phyloP scores from a whole-genome alignment of 2,797 vertebrate species.

The Acanthiza pusilla region DNA sequence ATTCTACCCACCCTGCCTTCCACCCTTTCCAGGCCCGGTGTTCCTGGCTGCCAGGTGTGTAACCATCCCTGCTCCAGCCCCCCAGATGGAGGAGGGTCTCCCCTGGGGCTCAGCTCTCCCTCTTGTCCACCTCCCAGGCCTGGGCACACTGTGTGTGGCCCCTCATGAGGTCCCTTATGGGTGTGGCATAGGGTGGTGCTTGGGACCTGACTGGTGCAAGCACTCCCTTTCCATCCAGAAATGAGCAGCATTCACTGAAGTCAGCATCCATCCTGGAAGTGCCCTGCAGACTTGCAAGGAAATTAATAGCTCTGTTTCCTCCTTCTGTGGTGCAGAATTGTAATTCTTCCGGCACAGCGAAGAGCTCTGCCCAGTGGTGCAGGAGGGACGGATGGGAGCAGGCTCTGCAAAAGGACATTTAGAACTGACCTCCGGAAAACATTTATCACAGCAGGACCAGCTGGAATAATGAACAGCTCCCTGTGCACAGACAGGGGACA shows the following conservation, averaged over 20 bases:
- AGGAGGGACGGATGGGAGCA: neutral
- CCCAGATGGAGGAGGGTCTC: rapidly evolving
- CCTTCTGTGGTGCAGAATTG: slow-evolving; percentile 37
- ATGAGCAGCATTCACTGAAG: neutral
- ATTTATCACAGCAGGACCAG: neutral
- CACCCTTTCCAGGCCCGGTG: neutral
- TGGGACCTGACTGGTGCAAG: neutral
- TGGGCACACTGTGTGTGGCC: rapidly evolving
- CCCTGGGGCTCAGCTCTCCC: neutral
- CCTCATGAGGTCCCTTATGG: neutral
- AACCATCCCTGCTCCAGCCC: neutral
- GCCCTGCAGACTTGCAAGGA: neutral
- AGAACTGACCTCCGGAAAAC: neutral
- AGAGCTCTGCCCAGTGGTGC: neutral
- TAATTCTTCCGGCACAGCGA: neutral
- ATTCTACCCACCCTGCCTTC: slow-evolving; percentile 41
- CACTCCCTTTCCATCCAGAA: neutral
- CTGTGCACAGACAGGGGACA: neutral
- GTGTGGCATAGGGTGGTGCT: neutral
- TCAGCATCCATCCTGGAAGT: neutral
- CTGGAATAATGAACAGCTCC: neutral
- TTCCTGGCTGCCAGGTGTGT: slow-evolving; percentile 13
- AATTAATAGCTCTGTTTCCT: slow-evolving; percentile 40
- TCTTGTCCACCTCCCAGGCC: rapidly evolving
- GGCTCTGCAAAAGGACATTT: neutral